These are phyloP conservation scores for Clusia tigrina DNA, from an alignment of 2,888 invertebrate species.

Conservation along the genomic window DNA sequence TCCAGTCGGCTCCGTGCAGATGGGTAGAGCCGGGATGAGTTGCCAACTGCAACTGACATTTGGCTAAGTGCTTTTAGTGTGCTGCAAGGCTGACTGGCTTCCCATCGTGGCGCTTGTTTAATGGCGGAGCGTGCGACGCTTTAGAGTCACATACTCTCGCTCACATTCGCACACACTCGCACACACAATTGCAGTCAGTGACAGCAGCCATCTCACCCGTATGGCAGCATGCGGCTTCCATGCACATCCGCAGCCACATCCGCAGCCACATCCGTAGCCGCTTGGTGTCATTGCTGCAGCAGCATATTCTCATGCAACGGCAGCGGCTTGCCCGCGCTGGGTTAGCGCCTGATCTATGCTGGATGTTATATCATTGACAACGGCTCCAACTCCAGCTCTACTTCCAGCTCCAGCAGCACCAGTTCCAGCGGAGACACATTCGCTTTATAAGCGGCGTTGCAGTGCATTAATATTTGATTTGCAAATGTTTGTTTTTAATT, in stretches of 20 bases:
- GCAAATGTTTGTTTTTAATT: constrained; percentile 53
- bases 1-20: too few relatives aligned
- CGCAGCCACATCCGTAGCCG: neutral
- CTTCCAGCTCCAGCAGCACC: neutral
- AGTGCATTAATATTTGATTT: constrained; percentile 56
- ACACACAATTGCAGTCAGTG: too few relatives aligned
- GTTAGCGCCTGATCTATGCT: neutral
- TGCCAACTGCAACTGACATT: too few relatives aligned
- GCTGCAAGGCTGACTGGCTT: too few relatives aligned
- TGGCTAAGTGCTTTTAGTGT: too few relatives aligned
- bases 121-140: too few relatives aligned
- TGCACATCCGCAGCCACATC: neutral
- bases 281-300: too few relatives aligned
- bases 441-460: constrained; percentile 19
- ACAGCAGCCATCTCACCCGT: too few relatives aligned
- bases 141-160: too few relatives aligned
- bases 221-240: neutral
- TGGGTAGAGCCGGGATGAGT: too few relatives aligned
- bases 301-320: neutral
- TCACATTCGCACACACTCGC: too few relatives aligned
- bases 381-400: neutral
- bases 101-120: too few relatives aligned
- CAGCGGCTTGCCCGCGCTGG: neutral
- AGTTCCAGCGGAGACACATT: neutral
- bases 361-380: neutral